A percentile compares a stretch with the other conserved stretches of the same genome.
These are phyloP conservation scores for Labia minor DNA, from an alignment of 2,888 invertebrate species.

Conservation along the genomic window DNA sequence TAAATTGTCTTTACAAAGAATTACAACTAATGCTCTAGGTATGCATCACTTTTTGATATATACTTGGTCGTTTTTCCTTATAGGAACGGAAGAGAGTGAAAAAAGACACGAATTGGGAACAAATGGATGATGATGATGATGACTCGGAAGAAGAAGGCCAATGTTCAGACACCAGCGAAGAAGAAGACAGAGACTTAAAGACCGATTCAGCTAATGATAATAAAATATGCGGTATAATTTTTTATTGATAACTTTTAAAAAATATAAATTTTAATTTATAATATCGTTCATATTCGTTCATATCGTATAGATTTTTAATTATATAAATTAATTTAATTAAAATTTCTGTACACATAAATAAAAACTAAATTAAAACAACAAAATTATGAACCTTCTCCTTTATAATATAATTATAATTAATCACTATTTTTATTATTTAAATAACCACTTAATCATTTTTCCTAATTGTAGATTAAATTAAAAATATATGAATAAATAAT, in stretches of 20 bases:
- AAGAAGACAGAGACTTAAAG: conserved; percentile 52
- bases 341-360: too few species aligned
- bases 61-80: conserved; percentile 24
- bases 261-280: not conserved
- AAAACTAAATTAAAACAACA: too few species aligned
- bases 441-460: too few species aligned
- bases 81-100: conserved; percentile 26
- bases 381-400: too few species aligned
- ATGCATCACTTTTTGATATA: conserved; percentile 34
- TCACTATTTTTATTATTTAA: too few species aligned
- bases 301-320: too few species aligned
- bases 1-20: conserved; percentile 40
- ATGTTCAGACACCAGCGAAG: conserved; percentile 35
- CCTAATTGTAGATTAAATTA: too few species aligned
- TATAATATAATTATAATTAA: too few species aligned
- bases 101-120: conserved; percentile 22
- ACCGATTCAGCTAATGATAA: too few species aligned
- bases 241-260: not conserved
- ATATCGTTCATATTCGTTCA: too few species aligned
- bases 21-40: conserved; percentile 44
- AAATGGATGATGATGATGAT: conserved; percentile 16
- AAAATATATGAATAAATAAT: too few species aligned
- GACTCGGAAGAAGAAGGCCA: conserved; percentile 29
- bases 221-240: not conserved
- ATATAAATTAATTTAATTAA: too few species aligned